Evolutionary conservation across 2,797 vertebrate species (phyloP).

Genomic region (Phalloptychus januarius): DNA sequence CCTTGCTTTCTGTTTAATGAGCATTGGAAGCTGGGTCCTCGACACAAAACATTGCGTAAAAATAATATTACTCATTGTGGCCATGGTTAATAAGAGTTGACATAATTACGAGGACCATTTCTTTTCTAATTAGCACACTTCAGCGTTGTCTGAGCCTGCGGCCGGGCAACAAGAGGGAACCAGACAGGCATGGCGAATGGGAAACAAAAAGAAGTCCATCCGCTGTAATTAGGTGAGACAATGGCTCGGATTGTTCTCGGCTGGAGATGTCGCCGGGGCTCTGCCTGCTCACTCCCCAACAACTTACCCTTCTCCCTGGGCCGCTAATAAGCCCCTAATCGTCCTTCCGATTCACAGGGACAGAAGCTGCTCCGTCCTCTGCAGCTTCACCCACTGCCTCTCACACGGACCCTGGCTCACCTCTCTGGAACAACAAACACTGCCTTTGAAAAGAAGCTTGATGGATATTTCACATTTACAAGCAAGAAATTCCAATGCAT

Average conservation of each 20-base stretch:
- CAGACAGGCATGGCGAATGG: slow-evolving; percentile 94
- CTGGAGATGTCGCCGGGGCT: slow-evolving; percentile 91
- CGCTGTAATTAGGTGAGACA: slow-evolving; percentile 96
- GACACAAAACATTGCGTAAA: slow-evolving; percentile 95
- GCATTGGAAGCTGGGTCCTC: slow-evolving; percentile 86
- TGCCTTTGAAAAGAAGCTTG: background rate
- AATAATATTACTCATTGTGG: slow-evolving; percentile 98
- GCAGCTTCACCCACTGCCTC: slow-evolving; percentile 58
- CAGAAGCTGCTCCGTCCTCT: slow-evolving; percentile 61
- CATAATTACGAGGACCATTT: slow-evolving; percentile 98
- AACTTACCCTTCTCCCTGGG: slow-evolving; percentile 88
- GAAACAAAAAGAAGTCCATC: slow-evolving; percentile 94
- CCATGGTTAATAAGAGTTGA: slow-evolving; percentile 91
- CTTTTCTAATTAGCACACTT: slow-evolving; percentile 99
- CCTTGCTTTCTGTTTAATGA: slow-evolving; percentile 90
- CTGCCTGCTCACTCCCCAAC: slow-evolving; percentile 83
- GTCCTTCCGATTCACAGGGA: slow-evolving; percentile 90
- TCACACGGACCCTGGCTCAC: slow-evolving; percentile 60
- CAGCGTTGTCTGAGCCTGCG: slow-evolving; percentile 86
- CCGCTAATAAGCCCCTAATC: slow-evolving; percentile 93
- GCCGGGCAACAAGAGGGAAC: slow-evolving; percentile 85
- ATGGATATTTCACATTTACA: background rate
- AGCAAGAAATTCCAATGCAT: background rate
- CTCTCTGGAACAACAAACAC: slow-evolving; percentile 8
- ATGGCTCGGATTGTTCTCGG: slow-evolving; percentile 92